Conservation (phyloP, 2,113 vertebrate genomes). For the Halichoeres trimaculatus region DNA sequence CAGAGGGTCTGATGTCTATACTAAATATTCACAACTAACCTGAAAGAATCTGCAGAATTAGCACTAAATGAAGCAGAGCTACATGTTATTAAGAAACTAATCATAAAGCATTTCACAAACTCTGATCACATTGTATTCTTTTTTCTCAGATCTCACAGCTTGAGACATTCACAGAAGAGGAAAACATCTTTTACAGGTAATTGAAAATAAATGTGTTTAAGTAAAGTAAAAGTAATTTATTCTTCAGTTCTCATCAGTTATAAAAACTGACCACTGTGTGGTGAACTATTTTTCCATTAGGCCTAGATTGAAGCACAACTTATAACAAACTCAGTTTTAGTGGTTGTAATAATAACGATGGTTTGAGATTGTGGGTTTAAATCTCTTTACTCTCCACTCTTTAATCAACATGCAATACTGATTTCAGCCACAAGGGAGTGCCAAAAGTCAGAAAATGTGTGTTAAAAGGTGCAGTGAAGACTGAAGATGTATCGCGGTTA, state of each 20-base stretch:
- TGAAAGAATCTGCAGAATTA: neutral
- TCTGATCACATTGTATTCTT: neutral
- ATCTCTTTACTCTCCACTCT: no score
- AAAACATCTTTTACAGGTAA: constrained; percentile 33
- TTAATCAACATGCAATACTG: neutral
- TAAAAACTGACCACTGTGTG: no score
- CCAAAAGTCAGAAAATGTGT: neutral
- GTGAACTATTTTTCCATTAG: neutral
- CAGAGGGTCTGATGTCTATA: neutral
- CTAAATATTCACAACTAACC: neutral
- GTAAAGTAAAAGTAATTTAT: neutral
- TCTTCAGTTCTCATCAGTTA: neutral
- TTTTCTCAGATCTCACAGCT: neutral
- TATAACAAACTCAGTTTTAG: no score
- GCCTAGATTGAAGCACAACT: neutral
- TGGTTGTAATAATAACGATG: no score
- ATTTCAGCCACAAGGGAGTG: constrained; percentile 36
- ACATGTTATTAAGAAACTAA: neutral
- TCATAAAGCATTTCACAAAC: neutral
- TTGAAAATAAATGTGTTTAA: neutral
- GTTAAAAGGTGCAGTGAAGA: neutral
- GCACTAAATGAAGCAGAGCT: neutral
- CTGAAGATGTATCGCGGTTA: no score
- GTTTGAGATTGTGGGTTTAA: no score
- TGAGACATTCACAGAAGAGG: neutral